Evolutionary conservation across 1,140 invertebrate genomes (phyloP).

Genomic region (Gyrodactylus salaris): DNA sequence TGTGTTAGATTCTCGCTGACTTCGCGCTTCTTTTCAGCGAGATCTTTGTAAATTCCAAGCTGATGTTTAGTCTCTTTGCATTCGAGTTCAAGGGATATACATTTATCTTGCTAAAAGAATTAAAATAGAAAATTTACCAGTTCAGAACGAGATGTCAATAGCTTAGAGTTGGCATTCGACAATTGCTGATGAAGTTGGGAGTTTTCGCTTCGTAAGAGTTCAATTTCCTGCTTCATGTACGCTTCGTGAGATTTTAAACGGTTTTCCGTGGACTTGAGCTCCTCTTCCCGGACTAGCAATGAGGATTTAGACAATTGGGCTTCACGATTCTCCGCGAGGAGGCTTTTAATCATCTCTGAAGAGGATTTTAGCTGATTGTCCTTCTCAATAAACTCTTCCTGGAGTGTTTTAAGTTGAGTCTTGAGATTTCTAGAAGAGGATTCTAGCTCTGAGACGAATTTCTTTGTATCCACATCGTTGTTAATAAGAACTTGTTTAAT

Average conservation of each 20-base stretch:
- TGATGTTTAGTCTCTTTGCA: not conserved
- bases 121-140: not conserved
- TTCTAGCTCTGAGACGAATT: not conserved
- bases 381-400: not conserved
- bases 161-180: not conserved
- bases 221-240: not conserved
- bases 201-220: not conserved
- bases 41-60: not conserved
- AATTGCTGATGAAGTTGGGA: not conserved
- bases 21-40: not conserved
- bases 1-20: not conserved
- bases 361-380: not conserved
- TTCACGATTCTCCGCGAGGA: not conserved
- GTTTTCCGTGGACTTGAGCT: not conserved
- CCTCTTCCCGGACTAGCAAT: not conserved
- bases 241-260: not conserved
- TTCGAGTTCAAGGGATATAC: not conserved
- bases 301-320: not conserved
- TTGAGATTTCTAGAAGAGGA: not conserved
- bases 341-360: not conserved
- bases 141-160: not conserved
- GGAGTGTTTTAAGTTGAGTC: not conserved
- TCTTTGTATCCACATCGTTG: not conserved
- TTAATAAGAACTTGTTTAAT: not conserved
- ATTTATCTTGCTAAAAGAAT: not conserved